These are phyloP conservation scores for Crocodylus rhombifer DNA, from an alignment of 2,797 vertebrate species.

Conservation along the genomic window DNA sequence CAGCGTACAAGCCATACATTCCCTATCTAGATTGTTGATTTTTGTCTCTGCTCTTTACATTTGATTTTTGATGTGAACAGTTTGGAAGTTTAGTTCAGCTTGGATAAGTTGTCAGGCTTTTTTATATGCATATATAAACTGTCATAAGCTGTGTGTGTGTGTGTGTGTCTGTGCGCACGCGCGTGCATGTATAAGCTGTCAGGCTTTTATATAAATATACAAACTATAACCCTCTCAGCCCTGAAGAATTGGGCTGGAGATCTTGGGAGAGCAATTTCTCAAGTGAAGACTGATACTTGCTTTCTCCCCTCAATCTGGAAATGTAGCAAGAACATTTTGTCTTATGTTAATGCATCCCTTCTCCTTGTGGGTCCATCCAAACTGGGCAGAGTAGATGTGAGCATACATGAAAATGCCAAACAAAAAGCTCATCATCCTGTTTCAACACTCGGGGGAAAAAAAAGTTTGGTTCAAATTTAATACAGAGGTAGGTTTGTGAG, in stretches of 20 bases:
- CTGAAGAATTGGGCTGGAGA: background rate
- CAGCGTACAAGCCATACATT: background rate
- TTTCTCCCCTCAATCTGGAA: background rate
- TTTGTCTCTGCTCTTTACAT: rapidly evolving
- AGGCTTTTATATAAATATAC: background rate
- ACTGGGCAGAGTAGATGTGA: background rate
- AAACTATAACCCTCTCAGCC: background rate
- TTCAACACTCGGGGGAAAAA: background rate
- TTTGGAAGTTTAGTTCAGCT: background rate
- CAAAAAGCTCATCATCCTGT: background rate
- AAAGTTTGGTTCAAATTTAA: background rate
- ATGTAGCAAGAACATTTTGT: background rate
- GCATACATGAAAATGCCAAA: background rate
- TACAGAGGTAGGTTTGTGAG: background rate
- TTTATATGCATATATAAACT: too few relatives aligned
- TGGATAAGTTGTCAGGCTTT: background rate
- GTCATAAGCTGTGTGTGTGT: too few relatives aligned
- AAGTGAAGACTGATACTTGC: background rate
- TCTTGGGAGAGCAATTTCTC: background rate
- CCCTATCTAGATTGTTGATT: too few relatives aligned
- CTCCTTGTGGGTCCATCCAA: background rate
- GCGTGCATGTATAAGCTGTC: too few relatives aligned
- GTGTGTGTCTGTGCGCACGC: too few relatives aligned
- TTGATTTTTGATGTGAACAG: background rate
- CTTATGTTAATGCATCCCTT: too few relatives aligned